Evolutionary conservation across 1,140 invertebrate genomes (phyloP), one percentile per base, ranked within the genome.

Genomic region (Lepidurus couesii): DNA sequence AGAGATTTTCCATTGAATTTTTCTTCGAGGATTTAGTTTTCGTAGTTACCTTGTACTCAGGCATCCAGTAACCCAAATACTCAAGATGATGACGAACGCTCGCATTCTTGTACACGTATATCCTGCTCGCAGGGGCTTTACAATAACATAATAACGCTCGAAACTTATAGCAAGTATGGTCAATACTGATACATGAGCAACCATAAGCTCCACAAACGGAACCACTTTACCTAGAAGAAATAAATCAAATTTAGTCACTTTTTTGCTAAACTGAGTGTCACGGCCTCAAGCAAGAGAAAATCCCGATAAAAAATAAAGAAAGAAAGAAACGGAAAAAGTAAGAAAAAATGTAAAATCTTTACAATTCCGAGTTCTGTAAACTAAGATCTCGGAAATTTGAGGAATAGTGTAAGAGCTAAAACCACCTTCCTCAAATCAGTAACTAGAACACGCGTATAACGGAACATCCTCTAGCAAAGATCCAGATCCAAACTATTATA

Each of bases 141-240:
- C 97, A 82, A 98, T 97, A 42, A 95, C 95, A 85, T 96, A 96
- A 86, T 97, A 98, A 7, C 96, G 88, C 84, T 98, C 96, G 84
- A 97, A 94, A 84, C 94, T 94, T 82, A 95, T 95, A 74, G 95
- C 95, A 82, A 98, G 86, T 80, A 98, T 97, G 13, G 95, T 98
- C 42, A 97, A 86, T 1, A 97, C 94, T 5, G 95, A 97, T 13
- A 94, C 94, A 84, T 97, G 94, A 1, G 95, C 94, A 21, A 97
- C 95, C 0, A 94, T 94, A 82, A 96, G 87, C 86, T 98, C 95
- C 65, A 97, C 90, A 83, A 96, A 97, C 0, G 95, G 95, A 5
- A 97, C 94, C 16, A 93, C 90, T 84, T 94, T 92, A 86, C 93
- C 93, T 95, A 87, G 73, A 85, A 87, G 74, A 83, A 81, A 82